Evolutionary conservation across 2,113 vertebrate species (phyloP).

Genomic region (Tragelaphus strepsiceros): DNA sequence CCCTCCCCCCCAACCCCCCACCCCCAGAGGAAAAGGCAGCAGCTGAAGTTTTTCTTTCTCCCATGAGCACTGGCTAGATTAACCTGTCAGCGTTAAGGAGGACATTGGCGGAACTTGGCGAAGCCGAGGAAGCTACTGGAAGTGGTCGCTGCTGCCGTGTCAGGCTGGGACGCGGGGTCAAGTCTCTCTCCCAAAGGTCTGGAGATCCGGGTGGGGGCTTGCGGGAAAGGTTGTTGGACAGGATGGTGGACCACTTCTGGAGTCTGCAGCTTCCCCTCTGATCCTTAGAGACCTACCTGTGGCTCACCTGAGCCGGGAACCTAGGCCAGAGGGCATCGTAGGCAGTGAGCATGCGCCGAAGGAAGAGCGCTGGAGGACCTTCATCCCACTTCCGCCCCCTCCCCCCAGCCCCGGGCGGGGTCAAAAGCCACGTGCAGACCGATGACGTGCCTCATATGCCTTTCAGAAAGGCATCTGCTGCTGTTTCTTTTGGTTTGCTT

Average conservation of each 20-base stretch:
- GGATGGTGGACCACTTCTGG: neutral
- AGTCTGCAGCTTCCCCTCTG: fast-evolving
- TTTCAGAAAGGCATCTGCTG: neutral
- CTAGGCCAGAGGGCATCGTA: neutral
- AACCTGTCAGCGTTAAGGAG: neutral
- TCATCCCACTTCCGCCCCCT: fast-evolving
- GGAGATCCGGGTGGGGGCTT: neutral
- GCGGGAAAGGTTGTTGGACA: neutral
- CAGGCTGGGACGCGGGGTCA: neutral
- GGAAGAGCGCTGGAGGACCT: neutral
- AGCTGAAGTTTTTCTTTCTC: neutral
- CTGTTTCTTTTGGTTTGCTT: neutral
- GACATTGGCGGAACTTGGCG: fast-evolving
- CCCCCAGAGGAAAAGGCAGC: neutral
- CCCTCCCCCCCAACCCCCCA: neutral
- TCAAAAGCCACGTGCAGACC: fast-evolving
- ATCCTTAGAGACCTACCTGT: neutral
- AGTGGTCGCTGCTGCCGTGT: neutral
- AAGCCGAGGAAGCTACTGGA: neutral
- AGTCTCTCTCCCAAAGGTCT: neutral
- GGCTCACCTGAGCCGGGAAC: neutral
- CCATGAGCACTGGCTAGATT: neutral
- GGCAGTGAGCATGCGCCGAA: fast-evolving
- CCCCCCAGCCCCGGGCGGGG: no score
- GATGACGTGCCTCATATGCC: fast-evolving